A percentile compares a stretch with the other conserved stretches of the same genome.
phyloP scores from a whole-genome alignment of 1,140 invertebrate genomes.

The Magallana ariakensis region DNA sequence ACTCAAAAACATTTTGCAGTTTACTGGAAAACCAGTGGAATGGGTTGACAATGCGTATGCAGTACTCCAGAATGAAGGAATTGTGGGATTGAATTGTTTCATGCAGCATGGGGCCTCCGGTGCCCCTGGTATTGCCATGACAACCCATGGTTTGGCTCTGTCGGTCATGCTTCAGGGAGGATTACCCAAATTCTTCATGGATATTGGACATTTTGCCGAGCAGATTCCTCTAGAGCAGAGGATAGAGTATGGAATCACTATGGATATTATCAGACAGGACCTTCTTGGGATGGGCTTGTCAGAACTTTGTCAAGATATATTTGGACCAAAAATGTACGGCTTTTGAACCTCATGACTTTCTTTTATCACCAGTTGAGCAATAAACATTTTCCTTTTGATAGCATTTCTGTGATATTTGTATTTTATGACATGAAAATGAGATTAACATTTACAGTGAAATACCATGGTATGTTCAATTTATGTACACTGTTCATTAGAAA shows the following conservation, averaged over 20 bases:
- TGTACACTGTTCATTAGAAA: no score
- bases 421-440: no score
- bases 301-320: neutral
- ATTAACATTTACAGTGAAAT: no score
- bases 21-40: constrained; percentile 7
- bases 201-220: neutral
- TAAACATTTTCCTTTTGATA: no score
- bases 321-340: neutral
- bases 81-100: constrained; percentile 2
- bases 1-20: constrained; percentile 1
- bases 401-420: no score
- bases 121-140: neutral
- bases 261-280: neutral
- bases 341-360: neutral
- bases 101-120: constrained; percentile 8
- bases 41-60: neutral
- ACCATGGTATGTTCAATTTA: no score
- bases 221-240: constrained; percentile 8
- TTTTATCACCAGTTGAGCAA: neutral
- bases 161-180: constrained; percentile 4
- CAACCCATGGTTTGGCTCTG: neutral
- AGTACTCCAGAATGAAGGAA: neutral
- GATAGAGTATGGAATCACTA: neutral
- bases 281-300: neutral
- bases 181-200: constrained; percentile 9